phyloP scores from a whole-genome alignment of 2,797 vertebrate genomes.

The Sebastes diaconus region DNA sequence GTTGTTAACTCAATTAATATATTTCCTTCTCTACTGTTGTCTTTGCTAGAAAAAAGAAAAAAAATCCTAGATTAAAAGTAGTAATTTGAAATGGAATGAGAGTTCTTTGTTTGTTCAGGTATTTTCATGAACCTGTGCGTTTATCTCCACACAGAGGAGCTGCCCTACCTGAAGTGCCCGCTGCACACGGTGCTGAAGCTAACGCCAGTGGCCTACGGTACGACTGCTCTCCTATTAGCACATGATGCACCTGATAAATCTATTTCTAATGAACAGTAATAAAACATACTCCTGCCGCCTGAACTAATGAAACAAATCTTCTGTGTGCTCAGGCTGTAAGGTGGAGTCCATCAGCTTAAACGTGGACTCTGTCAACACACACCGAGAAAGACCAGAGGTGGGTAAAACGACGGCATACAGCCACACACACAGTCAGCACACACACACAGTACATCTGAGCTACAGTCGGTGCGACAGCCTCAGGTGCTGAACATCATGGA shows the following conservation, averaged over 20 bases:
- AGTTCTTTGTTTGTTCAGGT: background rate
- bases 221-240: background rate
- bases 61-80: background rate
- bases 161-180: conserved; percentile 97
- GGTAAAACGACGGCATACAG: conserved; percentile 43
- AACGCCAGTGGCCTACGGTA: conserved; percentile 96
- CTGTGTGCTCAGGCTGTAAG: conserved; percentile 84
- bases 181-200: conserved; percentile 97
- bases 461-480: background rate
- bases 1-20: background rate
- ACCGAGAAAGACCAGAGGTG: conserved; percentile 87
- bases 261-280: background rate
- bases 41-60: too few species aligned
- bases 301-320: background rate
- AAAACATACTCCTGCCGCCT: background rate
- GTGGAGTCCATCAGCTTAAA: conserved; percentile 89
- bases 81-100: too few species aligned
- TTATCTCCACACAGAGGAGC: conserved; percentile 83
- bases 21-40: background rate
- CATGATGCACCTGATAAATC: background rate
- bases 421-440: background rate
- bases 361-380: conserved; percentile 89
- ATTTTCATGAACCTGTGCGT: background rate
- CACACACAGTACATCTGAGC: background rate
- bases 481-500: background rate